Percentiles rank a stretch among this genome's conserved stretches.
These are phyloP conservation scores for Tanypteryx hageni DNA, from an alignment of 2,888 invertebrate genomes.

Conservation along the genomic window DNA sequence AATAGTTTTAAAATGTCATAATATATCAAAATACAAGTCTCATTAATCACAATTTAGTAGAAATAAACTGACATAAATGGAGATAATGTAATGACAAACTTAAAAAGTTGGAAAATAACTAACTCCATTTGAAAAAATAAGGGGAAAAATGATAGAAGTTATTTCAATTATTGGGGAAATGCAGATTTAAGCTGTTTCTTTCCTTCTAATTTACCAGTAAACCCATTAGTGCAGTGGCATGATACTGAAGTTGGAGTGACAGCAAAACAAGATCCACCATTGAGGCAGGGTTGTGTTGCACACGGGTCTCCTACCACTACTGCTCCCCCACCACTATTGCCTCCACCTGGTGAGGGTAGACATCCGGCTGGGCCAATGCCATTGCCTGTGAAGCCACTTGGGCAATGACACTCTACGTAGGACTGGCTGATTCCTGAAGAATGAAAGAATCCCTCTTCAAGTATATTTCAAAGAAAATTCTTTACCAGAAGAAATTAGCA, in stretches of 20 bases:
- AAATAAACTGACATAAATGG: too few relatives aligned
- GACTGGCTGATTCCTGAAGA: conserved; percentile 76
- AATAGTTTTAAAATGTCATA: too few relatives aligned
- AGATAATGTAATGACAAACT: too few relatives aligned
- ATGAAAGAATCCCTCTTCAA: background rate
- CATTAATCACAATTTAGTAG: too few relatives aligned
- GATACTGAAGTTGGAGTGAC: conserved; percentile 70
- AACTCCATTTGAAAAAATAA: background rate
- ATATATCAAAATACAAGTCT: too few relatives aligned
- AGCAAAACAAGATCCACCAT: conserved; percentile 85
- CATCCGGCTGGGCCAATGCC: conserved; percentile 91
- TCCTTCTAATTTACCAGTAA: conserved; percentile 77
- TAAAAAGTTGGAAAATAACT: too few relatives aligned
- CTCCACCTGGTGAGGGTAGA: conserved; percentile 69
- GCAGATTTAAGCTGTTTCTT: background rate
- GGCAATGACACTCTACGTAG: conserved; percentile 86
- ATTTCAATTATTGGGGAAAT: background rate
- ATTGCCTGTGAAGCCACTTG: conserved; percentile 85
- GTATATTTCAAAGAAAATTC: background rate
- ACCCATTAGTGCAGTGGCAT: conserved; percentile 84
- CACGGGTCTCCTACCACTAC: conserved; percentile 79
- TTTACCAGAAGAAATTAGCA: conserved; percentile 30
- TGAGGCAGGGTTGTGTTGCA: conserved; percentile 85
- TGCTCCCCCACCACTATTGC: conserved; percentile 75
- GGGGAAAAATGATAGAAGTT: background rate